Base-by-base conservation (phyloP, 1,140 invertebrate genomes). In the Lethocerus indicus region DNA sequence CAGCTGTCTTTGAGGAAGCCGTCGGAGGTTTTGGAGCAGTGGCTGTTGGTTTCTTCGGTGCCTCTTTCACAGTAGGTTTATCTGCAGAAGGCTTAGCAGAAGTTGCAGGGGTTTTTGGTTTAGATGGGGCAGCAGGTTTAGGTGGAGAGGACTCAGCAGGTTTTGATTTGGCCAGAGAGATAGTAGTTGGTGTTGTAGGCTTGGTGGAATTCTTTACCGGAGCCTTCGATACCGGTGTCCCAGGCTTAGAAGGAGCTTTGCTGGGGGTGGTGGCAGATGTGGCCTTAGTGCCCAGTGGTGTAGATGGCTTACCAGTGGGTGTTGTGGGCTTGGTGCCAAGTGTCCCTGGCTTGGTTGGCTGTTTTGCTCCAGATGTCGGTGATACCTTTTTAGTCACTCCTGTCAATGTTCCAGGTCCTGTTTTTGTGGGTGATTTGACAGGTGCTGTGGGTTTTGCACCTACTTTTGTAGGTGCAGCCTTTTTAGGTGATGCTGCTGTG, bases 11-110 rank as follows among this genome's bases (percentile, higher is more conserved):
- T 12, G 7, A 23, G 14, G 47, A 24, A 35, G 51, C 14, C n/a
- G 37, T 26, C 23, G 47, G 16, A 13, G 48, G n/a, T 29, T 49
- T 47, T 37, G 28, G 26, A 21, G 24, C 39, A n/a, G 27, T 28
- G 1, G 43, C 32, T 45, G 47, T 37, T 7, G 37, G 7, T 21
- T 42, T 14, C 25, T 28, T 28, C n/a, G 41, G n/a, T 18, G 23
- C 40, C 26, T 45, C 28, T 44, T 53, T 53, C 16, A 41, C 27
- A 41, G 51, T 27, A 37, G 54, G 3, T 39, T 49, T 47, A 23
- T 44, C 26, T 25, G 39, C 32, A 39, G 51, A 20, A 29, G 56
- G 29, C 29, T 48, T 42, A 21, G 24, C 42, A 14, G 46, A 13
- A 37, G 49, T 20, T 32, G 39, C 24, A 20, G 29, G 45, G 12